phyloP scores from a whole-genome alignment of 2,113 vertebrate species.

The Pseudonaja textilis region DNA sequence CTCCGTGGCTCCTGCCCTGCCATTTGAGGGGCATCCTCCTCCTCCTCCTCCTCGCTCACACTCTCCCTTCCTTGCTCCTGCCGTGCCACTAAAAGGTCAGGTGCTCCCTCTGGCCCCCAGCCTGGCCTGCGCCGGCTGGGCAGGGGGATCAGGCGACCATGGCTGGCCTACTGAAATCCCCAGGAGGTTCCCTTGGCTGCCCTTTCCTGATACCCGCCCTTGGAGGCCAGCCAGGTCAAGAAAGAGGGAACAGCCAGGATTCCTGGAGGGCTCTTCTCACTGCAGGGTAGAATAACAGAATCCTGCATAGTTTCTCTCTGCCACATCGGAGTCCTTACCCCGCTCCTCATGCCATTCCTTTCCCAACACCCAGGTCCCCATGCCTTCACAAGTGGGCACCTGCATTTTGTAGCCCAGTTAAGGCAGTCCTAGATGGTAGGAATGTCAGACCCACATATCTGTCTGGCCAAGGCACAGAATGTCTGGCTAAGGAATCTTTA shows the following conservation, averaged over 20 bases:
- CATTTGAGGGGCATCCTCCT: not conserved
- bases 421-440: not conserved
- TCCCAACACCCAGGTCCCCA: not conserved
- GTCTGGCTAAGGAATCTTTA: not conserved
- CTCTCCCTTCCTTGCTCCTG: not conserved
- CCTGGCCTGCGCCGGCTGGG: not conserved
- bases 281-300: not conserved
- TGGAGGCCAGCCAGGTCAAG: not conserved
- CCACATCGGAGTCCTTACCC: not conserved
- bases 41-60: not conserved
- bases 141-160: not conserved
- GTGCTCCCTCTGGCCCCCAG: not conserved
- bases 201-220: not conserved
- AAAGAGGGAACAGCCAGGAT: not conserved
- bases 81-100: not conserved
- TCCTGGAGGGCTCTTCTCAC: not conserved
- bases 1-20: not conserved
- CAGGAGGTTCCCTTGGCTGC: not conserved
- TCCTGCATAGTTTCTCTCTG: not conserved
- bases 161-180: not conserved
- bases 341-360: not conserved
- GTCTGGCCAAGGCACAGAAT: not conserved
- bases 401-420: not conserved
- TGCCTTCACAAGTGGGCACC: accelerated
- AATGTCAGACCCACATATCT: not conserved